Conservation (phyloP, 2,888 invertebrate genomes). For the Lissocephala sabroskyi region DNA sequence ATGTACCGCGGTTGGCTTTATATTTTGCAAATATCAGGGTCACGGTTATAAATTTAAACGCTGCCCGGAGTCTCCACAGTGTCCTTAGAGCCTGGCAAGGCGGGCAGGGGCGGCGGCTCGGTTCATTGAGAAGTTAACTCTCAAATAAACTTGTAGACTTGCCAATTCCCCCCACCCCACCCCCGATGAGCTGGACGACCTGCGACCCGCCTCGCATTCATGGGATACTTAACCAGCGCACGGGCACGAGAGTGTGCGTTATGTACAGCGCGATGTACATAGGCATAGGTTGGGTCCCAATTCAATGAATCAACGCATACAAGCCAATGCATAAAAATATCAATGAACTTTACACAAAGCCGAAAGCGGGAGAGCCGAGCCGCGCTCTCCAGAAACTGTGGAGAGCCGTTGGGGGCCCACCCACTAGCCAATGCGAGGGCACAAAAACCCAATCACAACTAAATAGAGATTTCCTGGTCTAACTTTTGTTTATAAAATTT, state of each 20-base stretch:
- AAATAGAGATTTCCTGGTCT: neutral
- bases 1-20: conserved; percentile 15
- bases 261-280: neutral
- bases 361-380: conserved; percentile 20
- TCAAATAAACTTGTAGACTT: no score
- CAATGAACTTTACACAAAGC: conserved; percentile 66
- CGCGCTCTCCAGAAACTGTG: neutral
- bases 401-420: neutral
- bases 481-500: neutral
- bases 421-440: neutral
- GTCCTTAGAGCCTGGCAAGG: neutral
- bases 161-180: no score
- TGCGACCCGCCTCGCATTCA: neutral
- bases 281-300: conserved; percentile 29
- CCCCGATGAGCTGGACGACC: no score
- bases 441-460: neutral
- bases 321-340: conserved; percentile 64
- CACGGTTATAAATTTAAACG: conserved; percentile 69
- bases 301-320: conserved; percentile 67
- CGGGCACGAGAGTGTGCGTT: neutral
- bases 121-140: no score
- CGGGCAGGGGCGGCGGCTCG: no score
- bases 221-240: neutral
- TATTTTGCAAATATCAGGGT: conserved; percentile 67
- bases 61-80: conserved; percentile 62